Base-by-base conservation (phyloP, 2,113 vertebrate genomes). In the Dendrocopos noguchii region DNA sequence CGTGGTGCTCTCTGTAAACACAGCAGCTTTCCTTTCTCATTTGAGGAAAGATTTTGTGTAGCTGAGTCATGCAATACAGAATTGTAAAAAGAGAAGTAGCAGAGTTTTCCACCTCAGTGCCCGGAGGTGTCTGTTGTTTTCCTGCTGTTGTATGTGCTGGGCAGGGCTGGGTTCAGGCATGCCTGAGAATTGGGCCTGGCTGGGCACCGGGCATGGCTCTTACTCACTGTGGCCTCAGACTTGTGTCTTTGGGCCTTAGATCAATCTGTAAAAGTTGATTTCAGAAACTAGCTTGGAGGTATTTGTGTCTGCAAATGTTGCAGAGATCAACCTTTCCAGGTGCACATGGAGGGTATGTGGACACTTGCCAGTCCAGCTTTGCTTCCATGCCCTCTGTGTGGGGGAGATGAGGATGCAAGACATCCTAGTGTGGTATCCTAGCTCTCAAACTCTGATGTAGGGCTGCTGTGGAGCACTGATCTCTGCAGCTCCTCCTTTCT, bases 1-100 rank as follows among this genome's bases (percentile, higher is more conserved):
- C 4, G 34, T 60, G 81, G 72, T 67, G 31, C 79, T 80, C 81
- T 34, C 0, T 63, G 84, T 84, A 84, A 91, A 85, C 85, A 91
- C 79, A 85, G 87, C 89, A 94, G 60, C 66, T 82, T 85, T 71
- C 50, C 52, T 87, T 91, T 79, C 78, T 24, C 60, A 74, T 84
- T 75, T 71, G 64, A 87, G 52, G 50, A 27, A 60, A 80, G 59
- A 75, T 15, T 67, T 60, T 14, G 13, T 80, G 15, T 56, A 60
- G 67, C 44, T 93, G 72, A 77, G 77, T 77, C 20, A 5, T 22
- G 31, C 63, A 61, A 36, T 15, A 21, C 14, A 71, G 79, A 67
- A 75, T 72, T 67, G 27, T 6, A 12, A 56, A 53, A 67, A 47
- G 68, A 33, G 59, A 52, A 80, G 59, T 52, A 42, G 64, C 34